Evolutionary conservation across 2,113 vertebrate species (phyloP), one percentile per base, ranked within the genome.

Genomic region (Toxostoma redivivum): DNA sequence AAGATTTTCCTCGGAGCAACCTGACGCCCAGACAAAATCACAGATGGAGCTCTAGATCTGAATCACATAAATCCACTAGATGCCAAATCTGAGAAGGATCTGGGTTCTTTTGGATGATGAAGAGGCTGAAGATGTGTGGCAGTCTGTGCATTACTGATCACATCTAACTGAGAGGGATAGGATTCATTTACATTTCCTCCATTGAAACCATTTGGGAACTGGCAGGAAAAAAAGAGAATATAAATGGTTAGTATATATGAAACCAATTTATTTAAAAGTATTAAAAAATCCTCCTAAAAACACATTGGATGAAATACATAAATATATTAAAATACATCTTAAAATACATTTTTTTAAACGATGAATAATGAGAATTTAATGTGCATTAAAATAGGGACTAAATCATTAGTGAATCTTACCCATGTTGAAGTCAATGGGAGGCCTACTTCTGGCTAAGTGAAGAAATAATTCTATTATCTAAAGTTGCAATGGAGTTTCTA

Each of bases 131-230:
- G 97, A 67, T 95, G 97, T 56, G 96, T 27, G 35, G 86, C 42
- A 72, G 97, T 58, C 86, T 97, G 97, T 57, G 94, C 58, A 86
- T 92, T 97, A 90, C 40, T 97, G 66, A 97, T 56, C 83, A 93
- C 86, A 72, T 81, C 94, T 92, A 98, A 94, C 57, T 98, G 97
- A 77, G 97, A 92, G 45, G 98, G 88, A 72, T 97, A 98, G 19
- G 93, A 80, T 94, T 97, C 98, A 90, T 91, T 97, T 91, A 97
- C 90, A 85, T 96, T 96, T 84, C 89, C 96, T 97, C 95, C 97
- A 81, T 24, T 93, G 77, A 97, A 97, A 90, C 95, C 83, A 18
- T 97, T 98, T 92, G 98, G 98, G 95, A 98, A 98, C 97, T 98
- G 95, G 62, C 20, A 95, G 85, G 72, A 89, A 94, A 83, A 94